Evolutionary conservation across 2,888 invertebrate species (phyloP).

Genomic region (Polydrusus cervinus): DNA sequence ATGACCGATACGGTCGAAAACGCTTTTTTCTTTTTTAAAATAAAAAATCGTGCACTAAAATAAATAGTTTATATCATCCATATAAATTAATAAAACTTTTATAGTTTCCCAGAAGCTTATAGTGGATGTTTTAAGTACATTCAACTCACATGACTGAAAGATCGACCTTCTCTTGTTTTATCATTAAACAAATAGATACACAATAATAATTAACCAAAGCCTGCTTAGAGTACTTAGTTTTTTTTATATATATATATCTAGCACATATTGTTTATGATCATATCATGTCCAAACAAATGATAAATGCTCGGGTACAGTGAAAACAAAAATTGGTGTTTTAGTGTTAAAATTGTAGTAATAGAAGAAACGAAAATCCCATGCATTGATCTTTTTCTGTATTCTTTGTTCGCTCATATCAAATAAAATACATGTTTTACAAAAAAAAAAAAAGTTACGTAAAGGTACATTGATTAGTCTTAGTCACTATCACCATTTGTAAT

Average conservation of each 20-base stretch:
- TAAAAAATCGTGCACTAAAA: no score
- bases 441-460: no score
- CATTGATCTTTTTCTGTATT: no score
- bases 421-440: background rate
- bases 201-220: slow-evolving; percentile 19
- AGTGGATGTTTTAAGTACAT: slow-evolving; percentile 18
- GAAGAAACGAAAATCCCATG: no score
- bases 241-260: slow-evolving; percentile 1
- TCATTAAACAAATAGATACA: slow-evolving; percentile 38
- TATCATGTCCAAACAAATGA: background rate
- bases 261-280: slow-evolving; percentile 8
- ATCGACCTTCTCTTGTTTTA: slow-evolving; percentile 29
- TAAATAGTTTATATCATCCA: no score
- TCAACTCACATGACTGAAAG: slow-evolving; percentile 39
- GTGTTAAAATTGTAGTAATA: no score
- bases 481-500: slow-evolving; percentile 21
- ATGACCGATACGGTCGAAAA: no score
- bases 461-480: no score
- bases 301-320: background rate
- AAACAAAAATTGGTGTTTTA: background rate
- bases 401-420: no score
- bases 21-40: no score
- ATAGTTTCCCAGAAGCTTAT: background rate
- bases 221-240: slow-evolving; percentile 5
- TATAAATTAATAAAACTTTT: background rate